Percentiles rank a stretch among this genome's conserved stretches.
phyloP scores from a whole-genome alignment of 2,113 vertebrate genomes.

The Peromyscus maniculatus region DNA sequence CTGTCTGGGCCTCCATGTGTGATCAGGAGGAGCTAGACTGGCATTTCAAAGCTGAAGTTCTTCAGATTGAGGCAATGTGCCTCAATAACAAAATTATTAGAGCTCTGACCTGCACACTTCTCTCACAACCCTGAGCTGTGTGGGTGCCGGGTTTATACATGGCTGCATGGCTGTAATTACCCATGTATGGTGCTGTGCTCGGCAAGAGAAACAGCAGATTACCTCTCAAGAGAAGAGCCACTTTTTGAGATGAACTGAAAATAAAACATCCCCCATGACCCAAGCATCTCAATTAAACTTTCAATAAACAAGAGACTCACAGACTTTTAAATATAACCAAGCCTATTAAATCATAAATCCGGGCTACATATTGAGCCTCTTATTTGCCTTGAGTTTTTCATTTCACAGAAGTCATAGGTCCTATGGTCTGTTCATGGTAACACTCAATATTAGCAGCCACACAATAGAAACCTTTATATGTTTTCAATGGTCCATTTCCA shows the following conservation, averaged over 20 bases:
- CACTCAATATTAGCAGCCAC: constrained; percentile 83
- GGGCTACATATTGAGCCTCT: constrained; percentile 19
- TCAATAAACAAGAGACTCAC: not conserved
- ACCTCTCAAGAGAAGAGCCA: not conserved
- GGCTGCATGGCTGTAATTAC: not conserved
- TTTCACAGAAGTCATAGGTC: constrained; percentile 80
- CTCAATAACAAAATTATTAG: constrained; percentile 69
- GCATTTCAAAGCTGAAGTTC: constrained; percentile 67
- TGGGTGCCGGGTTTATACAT: not conserved
- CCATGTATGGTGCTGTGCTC: fast-evolving
- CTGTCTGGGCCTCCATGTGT: constrained; percentile 14
- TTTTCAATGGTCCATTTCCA: constrained; percentile 87
- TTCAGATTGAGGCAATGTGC: constrained; percentile 74
- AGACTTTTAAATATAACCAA: constrained; percentile 72
- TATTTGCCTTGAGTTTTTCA: constrained; percentile 67
- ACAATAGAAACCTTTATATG: constrained; percentile 86
- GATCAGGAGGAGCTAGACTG: constrained; percentile 66
- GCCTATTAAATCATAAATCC: constrained; percentile 73
- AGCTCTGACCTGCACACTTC: constrained; percentile 16
- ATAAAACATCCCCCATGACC: constrained; percentile 35
- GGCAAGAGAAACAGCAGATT: not conserved
- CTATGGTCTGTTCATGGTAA: constrained; percentile 81
- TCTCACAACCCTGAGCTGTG: not conserved
- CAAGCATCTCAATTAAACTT: constrained; percentile 59
- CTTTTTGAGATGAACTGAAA: not conserved